These are phyloP conservation scores for Neuroterus valhalla DNA, from an alignment of 1,140 invertebrate genomes.

Conservation along the genomic window DNA sequence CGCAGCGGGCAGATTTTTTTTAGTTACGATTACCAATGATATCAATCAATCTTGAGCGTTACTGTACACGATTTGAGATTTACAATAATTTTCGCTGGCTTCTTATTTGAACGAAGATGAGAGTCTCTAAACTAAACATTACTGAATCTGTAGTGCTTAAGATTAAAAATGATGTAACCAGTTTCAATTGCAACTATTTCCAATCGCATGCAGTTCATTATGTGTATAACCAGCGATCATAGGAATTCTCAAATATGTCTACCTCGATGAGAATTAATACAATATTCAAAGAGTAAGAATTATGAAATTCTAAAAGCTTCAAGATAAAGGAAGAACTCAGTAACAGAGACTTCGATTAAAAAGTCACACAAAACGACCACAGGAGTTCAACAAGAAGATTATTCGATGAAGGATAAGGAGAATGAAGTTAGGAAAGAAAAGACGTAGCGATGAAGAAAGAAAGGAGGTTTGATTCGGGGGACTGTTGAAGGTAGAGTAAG, in stretches of 20 bases:
- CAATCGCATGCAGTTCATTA: no score
- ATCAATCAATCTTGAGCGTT: no score
- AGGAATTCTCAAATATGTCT: background rate
- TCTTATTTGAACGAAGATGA: no score
- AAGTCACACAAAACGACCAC: slow-evolving; percentile 28
- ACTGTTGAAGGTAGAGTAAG: slow-evolving; percentile 3
- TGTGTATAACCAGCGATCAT: no score
- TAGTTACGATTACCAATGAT: no score
- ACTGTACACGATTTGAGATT: no score
- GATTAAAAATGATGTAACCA: no score
- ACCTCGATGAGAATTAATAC: background rate
- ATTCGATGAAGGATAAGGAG: slow-evolving; percentile 28
- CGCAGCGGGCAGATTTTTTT: no score
- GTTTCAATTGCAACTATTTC: no score
- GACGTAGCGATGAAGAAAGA: slow-evolving; percentile 20
- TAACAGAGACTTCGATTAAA: slow-evolving; percentile 10
- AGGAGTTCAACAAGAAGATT: slow-evolving; percentile 27
- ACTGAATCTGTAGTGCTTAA: no score
- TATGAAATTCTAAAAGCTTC: background rate
- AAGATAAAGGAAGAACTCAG: background rate
- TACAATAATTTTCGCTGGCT: no score
- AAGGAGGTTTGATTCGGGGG: slow-evolving; percentile 28
- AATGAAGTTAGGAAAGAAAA: slow-evolving; percentile 33
- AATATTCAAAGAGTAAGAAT: slow-evolving; percentile 18
- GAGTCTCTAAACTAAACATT: no score